These are phyloP conservation scores for Sphaeridia pumilis DNA, from an alignment of 2,888 invertebrate genomes.

Conservation along the genomic window DNA sequence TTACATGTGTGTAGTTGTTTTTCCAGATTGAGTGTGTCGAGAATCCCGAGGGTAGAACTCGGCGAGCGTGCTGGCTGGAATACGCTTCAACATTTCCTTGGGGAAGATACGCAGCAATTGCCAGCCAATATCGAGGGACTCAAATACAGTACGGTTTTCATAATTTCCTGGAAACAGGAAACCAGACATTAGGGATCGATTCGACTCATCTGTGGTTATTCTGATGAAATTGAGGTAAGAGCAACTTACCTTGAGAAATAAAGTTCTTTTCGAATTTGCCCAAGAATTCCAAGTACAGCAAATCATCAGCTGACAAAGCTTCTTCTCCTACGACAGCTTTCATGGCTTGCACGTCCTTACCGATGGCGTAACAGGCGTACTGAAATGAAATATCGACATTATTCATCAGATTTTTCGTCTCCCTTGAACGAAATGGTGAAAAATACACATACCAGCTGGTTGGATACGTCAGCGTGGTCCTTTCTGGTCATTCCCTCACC, in stretches of 20 bases:
- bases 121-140: conserved; percentile 99
- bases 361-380: conserved; percentile 99
- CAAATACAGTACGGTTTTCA: conserved; percentile 98
- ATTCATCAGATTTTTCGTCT: too few relatives aligned
- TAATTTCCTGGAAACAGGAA: conserved; percentile 62
- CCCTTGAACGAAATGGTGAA: too few relatives aligned
- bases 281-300: conserved; percentile 95
- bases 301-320: conserved; percentile 93
- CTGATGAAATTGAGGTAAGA: too few relatives aligned
- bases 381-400: conserved; percentile 39
- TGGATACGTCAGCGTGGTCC: conserved; percentile 98
- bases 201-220: too few relatives aligned
- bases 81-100: conserved; percentile 99
- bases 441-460: conserved; percentile 74
- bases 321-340: conserved; percentile 99
- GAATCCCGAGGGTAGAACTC: conserved; percentile 98
- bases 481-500: conserved; percentile 99
- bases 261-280: conserved; percentile 99
- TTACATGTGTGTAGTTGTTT: conserved; percentile 35
- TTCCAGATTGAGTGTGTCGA: conserved; percentile 42
- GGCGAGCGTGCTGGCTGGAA: conserved; percentile 85
- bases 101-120: conserved; percentile 99
- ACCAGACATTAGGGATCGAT: too few relatives aligned
- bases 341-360: conserved; percentile 99
- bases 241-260: conserved; percentile 71